A percentile compares a stretch with the other conserved stretches of the same genome.
Conservation (phyloP, 2,888 invertebrate genomes). For the Tubulanus polymorphus region DNA sequence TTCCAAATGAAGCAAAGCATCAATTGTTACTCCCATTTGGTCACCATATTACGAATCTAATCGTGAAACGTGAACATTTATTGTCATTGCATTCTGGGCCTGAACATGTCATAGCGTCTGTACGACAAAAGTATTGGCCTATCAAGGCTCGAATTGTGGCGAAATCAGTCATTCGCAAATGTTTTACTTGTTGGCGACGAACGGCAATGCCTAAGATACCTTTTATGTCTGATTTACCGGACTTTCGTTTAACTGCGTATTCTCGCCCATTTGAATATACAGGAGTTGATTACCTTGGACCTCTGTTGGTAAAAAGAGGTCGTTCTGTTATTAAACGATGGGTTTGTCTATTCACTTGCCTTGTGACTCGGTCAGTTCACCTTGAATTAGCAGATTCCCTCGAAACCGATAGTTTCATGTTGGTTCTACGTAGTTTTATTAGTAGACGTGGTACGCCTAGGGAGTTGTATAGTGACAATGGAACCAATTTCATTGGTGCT, state of each 20-base stretch:
- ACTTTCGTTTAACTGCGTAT: neutral
- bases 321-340: slow-evolving; percentile 5
- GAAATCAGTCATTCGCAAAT: neutral
- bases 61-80: neutral
- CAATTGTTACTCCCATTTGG: neutral
- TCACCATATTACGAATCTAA: neutral
- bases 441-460: too few relatives aligned
- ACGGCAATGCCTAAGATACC: neutral
- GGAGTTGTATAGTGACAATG: too few relatives aligned
- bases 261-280: neutral
- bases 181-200: neutral
- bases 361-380: slow-evolving; percentile 5
- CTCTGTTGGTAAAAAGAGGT: slow-evolving; percentile 2
- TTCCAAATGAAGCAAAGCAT: neutral
- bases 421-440: too few relatives aligned
- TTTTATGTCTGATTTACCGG: slow-evolving; percentile 5
- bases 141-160: neutral
- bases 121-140: slow-evolving; percentile 4
- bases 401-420: slow-evolving; percentile 3
- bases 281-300: slow-evolving; percentile 10
- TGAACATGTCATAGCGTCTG: slow-evolving; percentile 1
- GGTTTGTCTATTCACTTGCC: slow-evolving; percentile 8
- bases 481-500: too few relatives aligned
- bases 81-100: neutral
- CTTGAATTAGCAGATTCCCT: slow-evolving; percentile 1